Percentiles rank a stretch among this genome's conserved stretches.
Conservation (phyloP, 2,113 vertebrate species). For the Camelus dromedarius region DNA sequence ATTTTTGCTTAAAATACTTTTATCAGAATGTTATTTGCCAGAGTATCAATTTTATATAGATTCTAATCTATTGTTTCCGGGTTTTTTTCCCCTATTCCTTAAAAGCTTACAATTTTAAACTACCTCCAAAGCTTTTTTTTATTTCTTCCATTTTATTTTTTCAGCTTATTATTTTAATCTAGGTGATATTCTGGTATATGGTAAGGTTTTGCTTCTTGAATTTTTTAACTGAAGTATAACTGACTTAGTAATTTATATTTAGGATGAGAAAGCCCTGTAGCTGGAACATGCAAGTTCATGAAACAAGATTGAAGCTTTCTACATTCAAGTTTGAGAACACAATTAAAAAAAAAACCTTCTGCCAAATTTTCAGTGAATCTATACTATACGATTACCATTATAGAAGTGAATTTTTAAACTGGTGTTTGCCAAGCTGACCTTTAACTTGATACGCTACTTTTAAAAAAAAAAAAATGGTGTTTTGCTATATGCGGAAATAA, state of each 20-base stretch:
- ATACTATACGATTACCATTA: not conserved
- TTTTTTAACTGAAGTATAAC: too few species aligned
- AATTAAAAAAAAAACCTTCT: not conserved
- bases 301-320: not conserved
- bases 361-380: not conserved
- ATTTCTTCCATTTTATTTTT: not conserved
- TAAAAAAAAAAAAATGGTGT: not conserved
- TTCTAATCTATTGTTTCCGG: not conserved
- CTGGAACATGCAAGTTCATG: not conserved
- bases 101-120: constrained; percentile 31
- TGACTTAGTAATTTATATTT: not conserved
- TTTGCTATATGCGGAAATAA: not conserved
- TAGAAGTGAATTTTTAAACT: not conserved
- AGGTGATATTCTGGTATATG: not conserved
- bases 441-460: not conserved
- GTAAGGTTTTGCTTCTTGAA: too few species aligned
- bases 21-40: not conserved
- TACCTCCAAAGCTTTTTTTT: not conserved
- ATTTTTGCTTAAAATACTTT: not conserved
- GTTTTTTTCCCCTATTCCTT: not conserved
- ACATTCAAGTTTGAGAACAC: not conserved
- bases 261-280: not conserved
- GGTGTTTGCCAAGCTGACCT: not conserved
- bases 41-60: not conserved
- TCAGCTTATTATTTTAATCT: not conserved